phyloP scores from a whole-genome alignment of 2,888 invertebrate genomes.

The Craniophora ligustri region DNA sequence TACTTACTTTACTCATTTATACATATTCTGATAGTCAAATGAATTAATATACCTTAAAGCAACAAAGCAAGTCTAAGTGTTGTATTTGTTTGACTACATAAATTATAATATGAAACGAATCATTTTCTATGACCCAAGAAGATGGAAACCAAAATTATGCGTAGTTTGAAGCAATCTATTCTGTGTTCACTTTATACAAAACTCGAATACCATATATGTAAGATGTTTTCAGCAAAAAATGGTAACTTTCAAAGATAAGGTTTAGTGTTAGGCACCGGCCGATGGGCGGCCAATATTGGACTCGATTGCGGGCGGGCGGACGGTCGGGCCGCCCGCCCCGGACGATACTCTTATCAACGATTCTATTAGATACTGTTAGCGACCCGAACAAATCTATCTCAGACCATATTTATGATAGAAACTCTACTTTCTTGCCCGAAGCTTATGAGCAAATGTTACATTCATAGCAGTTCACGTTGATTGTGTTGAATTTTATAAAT shows the following conservation, averaged over 20 bases:
- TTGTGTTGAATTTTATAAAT: too few relatives aligned
- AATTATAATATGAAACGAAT: too few relatives aligned
- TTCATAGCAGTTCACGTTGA: too few relatives aligned
- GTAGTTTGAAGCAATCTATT: neutral
- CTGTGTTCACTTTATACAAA: neutral
- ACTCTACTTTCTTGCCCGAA: slow-evolving; percentile 9
- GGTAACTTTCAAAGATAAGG: slow-evolving; percentile 30
- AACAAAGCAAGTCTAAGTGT: too few relatives aligned
- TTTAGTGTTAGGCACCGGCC: slow-evolving; percentile 7
- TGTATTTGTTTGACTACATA: too few relatives aligned
- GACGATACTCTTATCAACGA: slow-evolving; percentile 36
- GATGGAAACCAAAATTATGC: too few relatives aligned
- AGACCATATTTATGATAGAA: slow-evolving; percentile 15
- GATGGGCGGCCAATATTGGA: slow-evolving; percentile 36
- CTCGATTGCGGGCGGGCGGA: slow-evolving; percentile 25
- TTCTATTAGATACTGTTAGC: slow-evolving; percentile 25
- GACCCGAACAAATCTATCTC: slow-evolving; percentile 24
- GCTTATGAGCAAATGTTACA: too few relatives aligned
- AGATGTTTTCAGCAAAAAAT: slow-evolving; percentile 34
- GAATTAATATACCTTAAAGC: too few relatives aligned
- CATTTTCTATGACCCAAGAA: too few relatives aligned
- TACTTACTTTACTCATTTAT: too few relatives aligned
- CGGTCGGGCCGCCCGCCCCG: slow-evolving; percentile 1
- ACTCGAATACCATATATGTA: slow-evolving; percentile 5
- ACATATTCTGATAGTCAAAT: too few relatives aligned